Conservation (phyloP, 2,797 vertebrate species). For the Pogonophryne albipinna region DNA sequence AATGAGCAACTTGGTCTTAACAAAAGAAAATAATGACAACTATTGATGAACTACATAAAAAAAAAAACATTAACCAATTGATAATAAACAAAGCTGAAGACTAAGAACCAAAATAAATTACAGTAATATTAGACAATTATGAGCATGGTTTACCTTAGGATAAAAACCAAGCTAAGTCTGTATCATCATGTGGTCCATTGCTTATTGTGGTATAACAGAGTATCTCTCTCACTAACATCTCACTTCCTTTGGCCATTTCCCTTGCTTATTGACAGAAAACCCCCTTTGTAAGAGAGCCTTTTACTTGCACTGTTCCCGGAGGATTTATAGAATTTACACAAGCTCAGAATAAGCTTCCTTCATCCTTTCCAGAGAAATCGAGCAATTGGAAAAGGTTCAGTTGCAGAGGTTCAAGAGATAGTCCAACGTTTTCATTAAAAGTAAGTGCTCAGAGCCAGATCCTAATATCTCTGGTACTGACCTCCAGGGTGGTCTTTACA, state of each 20-base stretch:
- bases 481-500: slow-evolving; percentile 15
- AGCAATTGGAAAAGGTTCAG: slow-evolving; percentile 49
- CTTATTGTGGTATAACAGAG: slow-evolving; percentile 16
- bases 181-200: slow-evolving; percentile 2
- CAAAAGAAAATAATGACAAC: slow-evolving; percentile 75
- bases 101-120: slow-evolving; percentile 21
- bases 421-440: slow-evolving; percentile 59
- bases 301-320: slow-evolving; percentile 70
- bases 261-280: slow-evolving; percentile 60
- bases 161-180: slow-evolving; percentile 9
- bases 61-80: slow-evolving; percentile 61
- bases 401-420: slow-evolving; percentile 64
- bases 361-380: slow-evolving; percentile 33
- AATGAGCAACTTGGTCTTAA: slow-evolving; percentile 79
- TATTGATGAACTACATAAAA: slow-evolving; percentile 56
- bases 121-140: not conserved
- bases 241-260: slow-evolving; percentile 41
- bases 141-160: slow-evolving; percentile 14
- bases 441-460: slow-evolving; percentile 44
- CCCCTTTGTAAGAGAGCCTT: slow-evolving; percentile 50
- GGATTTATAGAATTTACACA: slow-evolving; percentile 65
- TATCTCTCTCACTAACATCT: slow-evolving; percentile 17
- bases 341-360: slow-evolving; percentile 47
- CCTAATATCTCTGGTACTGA: slow-evolving; percentile 8
- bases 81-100: slow-evolving; percentile 46